Evolutionary conservation across 2,888 invertebrate genomes (phyloP), one percentile per base, ranked within the genome.

Genomic region (Plebejus argus): DNA sequence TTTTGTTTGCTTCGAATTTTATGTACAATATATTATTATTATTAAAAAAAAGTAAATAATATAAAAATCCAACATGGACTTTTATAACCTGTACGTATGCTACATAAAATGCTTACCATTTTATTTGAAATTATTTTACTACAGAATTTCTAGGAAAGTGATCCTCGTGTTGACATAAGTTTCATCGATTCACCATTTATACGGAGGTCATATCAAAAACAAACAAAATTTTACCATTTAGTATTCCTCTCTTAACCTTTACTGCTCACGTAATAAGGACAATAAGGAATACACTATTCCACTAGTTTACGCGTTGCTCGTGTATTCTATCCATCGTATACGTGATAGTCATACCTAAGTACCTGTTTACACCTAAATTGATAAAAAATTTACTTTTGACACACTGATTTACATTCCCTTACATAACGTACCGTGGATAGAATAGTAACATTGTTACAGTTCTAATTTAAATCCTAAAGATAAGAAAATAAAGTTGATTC

Each of bases 331-430:
- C 20, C 45, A 20, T n/a, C 10, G 6, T 7, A 20, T 10, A 72
- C 72, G 72, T 72, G 72, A 72, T 12, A 5, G 20, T 15, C 39
- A 45, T 45, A 12, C 72, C 6, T 5, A 72, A 20, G 20, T 10
- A 23, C n/a, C 12, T 15, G 6, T 45, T 72, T 23, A 28, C 53
- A 74, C 74, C 18, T 53, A 49, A 74, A 74, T 53, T 53, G 74
- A 74, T 18, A 49, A 49, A 74, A 74, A 74, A 28, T 85, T 88
- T 88, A 87, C 89, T 86, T 61, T 89, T 89, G 90, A 89, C 90
- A 90, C 82, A 91, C 84, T 90, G 89, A 90, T 89, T 90, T 85
- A 90, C 86, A 87, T 90, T 80, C 78, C 74, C 83, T 90, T 90
- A 88, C 90, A 88, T 90, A 90, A 90, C 81, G 80, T 77, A 77